These are phyloP conservation scores for Helicoverpa assulta DNA, from an alignment of 2,888 invertebrate genomes.

Conservation along the genomic window DNA sequence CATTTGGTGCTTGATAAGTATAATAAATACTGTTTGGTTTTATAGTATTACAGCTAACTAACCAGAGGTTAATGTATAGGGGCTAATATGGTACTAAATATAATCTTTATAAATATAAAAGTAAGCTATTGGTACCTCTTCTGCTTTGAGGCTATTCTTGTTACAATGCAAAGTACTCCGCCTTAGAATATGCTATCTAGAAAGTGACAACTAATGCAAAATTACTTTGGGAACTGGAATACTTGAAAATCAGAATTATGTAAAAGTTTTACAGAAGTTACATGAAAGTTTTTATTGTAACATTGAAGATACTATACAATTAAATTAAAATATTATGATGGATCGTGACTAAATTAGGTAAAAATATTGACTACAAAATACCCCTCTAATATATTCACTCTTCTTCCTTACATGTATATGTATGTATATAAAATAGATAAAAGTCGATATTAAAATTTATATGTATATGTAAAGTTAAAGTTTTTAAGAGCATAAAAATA, in stretches of 20 bases:
- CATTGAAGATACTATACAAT: background rate
- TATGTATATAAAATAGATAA: conserved; percentile 8
- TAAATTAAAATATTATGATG: background rate
- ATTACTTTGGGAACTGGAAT: background rate
- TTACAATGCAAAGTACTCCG: conserved; percentile 1
- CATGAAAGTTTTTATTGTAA: background rate
- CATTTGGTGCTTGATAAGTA: conserved; percentile 52
- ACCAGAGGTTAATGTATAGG: conserved; percentile 22
- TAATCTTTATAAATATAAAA: conserved; percentile 3
- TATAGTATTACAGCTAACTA: conserved; percentile 28
- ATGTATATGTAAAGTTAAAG: conserved; percentile 75
- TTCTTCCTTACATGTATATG: conserved; percentile 1
- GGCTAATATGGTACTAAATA: conserved; percentile 30
- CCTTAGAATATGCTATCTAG: background rate
- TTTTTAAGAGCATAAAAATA: conserved; percentile 70
- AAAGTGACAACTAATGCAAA: background rate
- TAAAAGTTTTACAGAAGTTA: background rate
- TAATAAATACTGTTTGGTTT: conserved; percentile 41
- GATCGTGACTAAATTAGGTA: background rate
- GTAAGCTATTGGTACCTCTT: conserved; percentile 15
- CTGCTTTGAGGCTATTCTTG: conserved; percentile 14
- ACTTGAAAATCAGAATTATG: background rate
- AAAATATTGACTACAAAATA: background rate
- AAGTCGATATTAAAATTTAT: conserved; percentile 43
- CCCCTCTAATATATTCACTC: background rate